Evolutionary conservation across 2,113 vertebrate species (phyloP).

Genomic region (Sarotherodon lohbergeri): DNA sequence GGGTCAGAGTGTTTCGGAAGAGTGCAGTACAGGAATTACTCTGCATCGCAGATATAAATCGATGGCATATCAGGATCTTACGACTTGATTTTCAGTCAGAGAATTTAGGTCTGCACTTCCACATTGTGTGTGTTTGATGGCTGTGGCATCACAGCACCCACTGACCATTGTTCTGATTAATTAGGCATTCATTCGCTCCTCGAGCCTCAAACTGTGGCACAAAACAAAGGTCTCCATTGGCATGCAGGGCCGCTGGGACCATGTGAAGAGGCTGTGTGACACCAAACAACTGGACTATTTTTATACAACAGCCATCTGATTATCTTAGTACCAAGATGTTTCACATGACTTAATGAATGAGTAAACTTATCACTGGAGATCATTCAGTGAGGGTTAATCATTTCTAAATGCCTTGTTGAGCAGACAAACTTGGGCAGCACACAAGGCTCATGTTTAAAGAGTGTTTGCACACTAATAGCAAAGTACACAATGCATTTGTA

Average conservation of each 20-base stretch:
- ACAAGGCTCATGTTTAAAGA: background rate
- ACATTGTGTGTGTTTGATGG: background rate
- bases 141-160: conserved; percentile 22
- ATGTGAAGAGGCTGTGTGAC: conserved; percentile 50
- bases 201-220: conserved; percentile 65
- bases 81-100: background rate
- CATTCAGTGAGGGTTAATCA: background rate
- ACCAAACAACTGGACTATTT: conserved; percentile 61
- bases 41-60: conserved; percentile 28
- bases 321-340: conserved; percentile 20
- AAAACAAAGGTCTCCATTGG: conserved; percentile 69
- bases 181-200: conserved; percentile 63
- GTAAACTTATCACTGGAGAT: conserved; percentile 10
- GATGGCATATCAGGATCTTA: background rate
- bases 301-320: conserved; percentile 40
- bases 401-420: background rate
- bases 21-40: background rate
- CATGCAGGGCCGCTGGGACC: conserved; percentile 29
- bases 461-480: background rate
- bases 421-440: background rate
- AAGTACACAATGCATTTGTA: background rate
- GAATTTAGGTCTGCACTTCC: background rate
- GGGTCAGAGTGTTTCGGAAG: background rate
- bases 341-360: conserved; percentile 55
- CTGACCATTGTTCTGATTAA: conserved; percentile 56